Base-by-base conservation (phyloP, 2,797 vertebrate genomes). In the Cichlasoma orientale region DNA sequence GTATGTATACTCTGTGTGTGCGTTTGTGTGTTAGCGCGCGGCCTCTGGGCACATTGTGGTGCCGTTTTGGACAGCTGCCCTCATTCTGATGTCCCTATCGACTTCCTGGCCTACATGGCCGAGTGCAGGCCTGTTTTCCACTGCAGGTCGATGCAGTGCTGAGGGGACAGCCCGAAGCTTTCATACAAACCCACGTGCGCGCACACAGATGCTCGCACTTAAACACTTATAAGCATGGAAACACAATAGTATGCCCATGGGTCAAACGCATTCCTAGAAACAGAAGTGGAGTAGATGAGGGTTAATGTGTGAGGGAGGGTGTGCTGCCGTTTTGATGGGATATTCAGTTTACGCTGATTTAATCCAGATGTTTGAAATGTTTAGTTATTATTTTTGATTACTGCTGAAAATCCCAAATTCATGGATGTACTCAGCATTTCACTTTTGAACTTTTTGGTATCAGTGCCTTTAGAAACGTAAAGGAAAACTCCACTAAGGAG, bases 11-110 rank as follows among this genome's bases (percentile, higher is more conserved):
- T 33, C 52, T 68, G 82, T 75, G 73, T 70, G 77, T 61, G 79
- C 16, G 69, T 29, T 36, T 79, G 77, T 84, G 87, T 58, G 84
- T 31, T 72, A 9, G 77, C 77, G 81, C 12, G 13, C 23, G 63
- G 85, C 91, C 90, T 86, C 82, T 74, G 85, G 93, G 86, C 83
- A 88, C 81, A 59, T 84, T 90, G 88, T 89, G 89, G 85, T 85
- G 82, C 72, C 12, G 86, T 88, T 91, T 89, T 92, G 92, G 91
- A 86, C 75, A 71, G 75, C 89, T 88, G 90, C 88, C 92, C 90
- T 92, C 89, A 72, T 94, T 93, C 89, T 91, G 86, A 92, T 90
- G 91, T 91, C 89, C 88, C 89, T 23, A 93, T 93, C 88, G 91
- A 93, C 90, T 92, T 78, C 25, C 89, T 86, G 93, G 91, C 92